These are phyloP conservation scores for Caenorhabditis virilis DNA, from an alignment of 2,888 invertebrate genomes.

Conservation along the genomic window DNA sequence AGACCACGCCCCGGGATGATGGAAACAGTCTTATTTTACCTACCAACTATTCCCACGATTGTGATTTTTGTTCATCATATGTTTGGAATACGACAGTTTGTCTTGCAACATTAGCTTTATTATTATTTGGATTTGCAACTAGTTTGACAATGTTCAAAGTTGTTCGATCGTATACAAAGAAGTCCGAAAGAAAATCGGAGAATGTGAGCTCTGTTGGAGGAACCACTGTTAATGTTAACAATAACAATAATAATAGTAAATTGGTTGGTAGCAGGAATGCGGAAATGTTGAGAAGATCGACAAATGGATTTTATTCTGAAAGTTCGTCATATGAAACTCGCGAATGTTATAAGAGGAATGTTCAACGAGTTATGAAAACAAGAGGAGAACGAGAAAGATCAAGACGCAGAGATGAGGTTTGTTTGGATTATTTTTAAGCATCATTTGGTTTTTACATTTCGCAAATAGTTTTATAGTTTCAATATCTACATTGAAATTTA, in stretches of 20 bases:
- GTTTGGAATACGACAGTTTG: constrained; percentile 54
- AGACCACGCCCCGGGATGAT: constrained; percentile 5
- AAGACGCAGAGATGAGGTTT: constrained; percentile 49
- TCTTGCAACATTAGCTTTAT: constrained; percentile 50
- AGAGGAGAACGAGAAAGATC: constrained; percentile 60
- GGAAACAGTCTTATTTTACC: too few relatives aligned
- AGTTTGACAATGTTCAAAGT: constrained; percentile 74
- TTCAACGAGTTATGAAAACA: constrained; percentile 64
- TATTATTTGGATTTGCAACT: constrained; percentile 70
- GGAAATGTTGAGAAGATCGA: constrained; percentile 17
- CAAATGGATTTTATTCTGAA: constrained; percentile 63
- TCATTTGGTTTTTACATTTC: too few relatives aligned
- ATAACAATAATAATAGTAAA: constrained; percentile 21
- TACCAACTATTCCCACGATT: constrained; percentile 23
- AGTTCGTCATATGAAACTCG: constrained; percentile 66
- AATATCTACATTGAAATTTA: too few relatives aligned
- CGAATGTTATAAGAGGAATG: constrained; percentile 68
- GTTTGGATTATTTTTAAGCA: too few relatives aligned
- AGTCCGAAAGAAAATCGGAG: constrained; percentile 65
- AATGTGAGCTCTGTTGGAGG: constrained; percentile 42
- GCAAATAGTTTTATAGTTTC: too few relatives aligned
- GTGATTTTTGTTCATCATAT: constrained; percentile 47
- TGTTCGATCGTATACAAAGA: constrained; percentile 75
- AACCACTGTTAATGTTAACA: constrained; percentile 11
- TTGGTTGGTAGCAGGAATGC: constrained; percentile 74